Base-by-base conservation (phyloP, 2,113 vertebrate genomes). In the Erpornis zantholeuca region DNA sequence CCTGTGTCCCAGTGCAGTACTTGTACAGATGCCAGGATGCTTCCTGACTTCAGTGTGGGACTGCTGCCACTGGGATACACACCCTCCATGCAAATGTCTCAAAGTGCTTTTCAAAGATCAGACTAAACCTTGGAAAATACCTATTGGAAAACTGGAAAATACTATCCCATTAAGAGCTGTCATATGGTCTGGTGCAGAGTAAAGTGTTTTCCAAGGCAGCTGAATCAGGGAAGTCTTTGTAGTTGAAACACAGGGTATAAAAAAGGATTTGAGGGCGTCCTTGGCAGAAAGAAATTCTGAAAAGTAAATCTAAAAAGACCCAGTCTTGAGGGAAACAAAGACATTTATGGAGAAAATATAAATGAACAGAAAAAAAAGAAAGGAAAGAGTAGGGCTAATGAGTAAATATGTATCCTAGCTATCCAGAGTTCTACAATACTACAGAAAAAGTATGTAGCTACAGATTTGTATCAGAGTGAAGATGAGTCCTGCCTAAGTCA, bases 1-100 rank as follows among this genome's bases (percentile, higher is more conserved):
- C 44, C 14, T 4, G 3, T 68, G 50, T 66, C 42, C 29, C 44
- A 49, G 52, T 0, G 0, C 52, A 78, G 50, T 19, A 22, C 72
- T 44, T 9, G 17, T 25, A 35, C 19, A 47, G 50, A 29, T 31
- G 17, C n/a, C 63, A 54, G 33, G 66, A 64, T 42, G 23, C 27
- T 42, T 60, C 53, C 44, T 24, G 38, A 27, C 38, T 75, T 88
- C 35, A 9, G 10, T 8, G 38, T 66, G 23, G 31, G 23, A 20
- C 57, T 59, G 14, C 33, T 42, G 69, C 36, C 56, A 36, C 56
- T 15, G 47, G 78, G 28, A 53, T 42, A 31, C 54, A 42, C 15
- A 82, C 6, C 13, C 11, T 63, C 47, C 38, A 23, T 27, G 44
- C 20, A 86, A 75, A 82, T 16, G 3, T 10, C 49, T 79, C 44